Conservation (phyloP, 2,113 vertebrate species). For the Oriolus oriolus region DNA sequence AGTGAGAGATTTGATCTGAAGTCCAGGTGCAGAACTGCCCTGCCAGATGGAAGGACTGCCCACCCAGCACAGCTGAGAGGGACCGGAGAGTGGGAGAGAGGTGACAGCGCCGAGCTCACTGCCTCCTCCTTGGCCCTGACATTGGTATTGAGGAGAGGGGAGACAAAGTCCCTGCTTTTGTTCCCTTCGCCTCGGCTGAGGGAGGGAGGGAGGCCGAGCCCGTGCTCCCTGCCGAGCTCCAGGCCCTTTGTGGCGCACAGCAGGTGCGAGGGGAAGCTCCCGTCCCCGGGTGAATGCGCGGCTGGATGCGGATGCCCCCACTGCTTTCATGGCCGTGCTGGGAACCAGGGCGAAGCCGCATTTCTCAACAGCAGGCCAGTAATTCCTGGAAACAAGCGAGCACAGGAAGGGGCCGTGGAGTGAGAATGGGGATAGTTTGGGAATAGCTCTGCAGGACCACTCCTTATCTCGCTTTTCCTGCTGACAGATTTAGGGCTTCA, state of each 20-base stretch:
- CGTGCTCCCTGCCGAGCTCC: fast-evolving
- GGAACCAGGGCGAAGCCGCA: neutral
- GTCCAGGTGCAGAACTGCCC: neutral
- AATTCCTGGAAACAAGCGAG: neutral
- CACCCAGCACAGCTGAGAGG: fast-evolving
- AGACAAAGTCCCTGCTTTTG: neutral
- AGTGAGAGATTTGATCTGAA: neutral
- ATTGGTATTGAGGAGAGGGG: neutral
- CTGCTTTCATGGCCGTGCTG: neutral
- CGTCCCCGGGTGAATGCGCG: neutral
- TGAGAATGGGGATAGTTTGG: neutral
- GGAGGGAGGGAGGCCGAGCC: neutral
- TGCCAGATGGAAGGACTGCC: neutral
- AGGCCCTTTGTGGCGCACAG: neutral
- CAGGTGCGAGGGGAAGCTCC: neutral
- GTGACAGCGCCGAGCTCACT: neutral
- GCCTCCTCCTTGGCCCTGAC: neutral
- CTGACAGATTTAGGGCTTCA: neutral
- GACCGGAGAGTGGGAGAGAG: fast-evolving
- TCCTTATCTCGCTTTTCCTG: neutral
- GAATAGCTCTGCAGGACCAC: constrained; percentile 11
- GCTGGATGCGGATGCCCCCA: fast-evolving
- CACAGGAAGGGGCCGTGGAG: neutral
- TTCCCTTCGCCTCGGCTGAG: neutral
- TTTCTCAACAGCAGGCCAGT: constrained; percentile 30